Base-by-base conservation (phyloP, 1,140 invertebrate species). In the Diorhabda elongata region DNA sequence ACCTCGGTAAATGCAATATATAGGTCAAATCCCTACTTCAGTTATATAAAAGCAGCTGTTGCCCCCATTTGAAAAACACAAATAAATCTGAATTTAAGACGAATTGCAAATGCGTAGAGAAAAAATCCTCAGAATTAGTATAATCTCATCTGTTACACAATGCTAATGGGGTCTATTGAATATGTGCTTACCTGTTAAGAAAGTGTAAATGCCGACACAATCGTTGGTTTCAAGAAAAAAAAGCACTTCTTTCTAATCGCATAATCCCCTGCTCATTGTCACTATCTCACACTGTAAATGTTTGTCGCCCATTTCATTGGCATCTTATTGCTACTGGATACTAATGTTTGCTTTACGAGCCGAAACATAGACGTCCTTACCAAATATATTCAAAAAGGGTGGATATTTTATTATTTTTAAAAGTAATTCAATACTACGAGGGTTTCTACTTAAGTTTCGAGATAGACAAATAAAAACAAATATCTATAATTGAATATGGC, bases 171-270 rank as follows among this genome's bases (percentile, higher is more conserved):
- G n/a, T 4, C n/a, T 4, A 44, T 44, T 44, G 61, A 62, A 62
- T 62, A 7, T 42, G 61, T 44, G 11, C 43, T 62, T 62, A 62
- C 7, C 61, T 44, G 61, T 62, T 62, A 5, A 44, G 61, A 11
- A 62, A 62, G 61, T 62, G 61, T 62, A 62, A 62, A 62, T 62
- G 61, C 61, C 61, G 61, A 62, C 61, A 62, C 61, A 62, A 62
- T n/a, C 61, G 61, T 62, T 44, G 61, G 61, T 44, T 62, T 43
- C 43, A 47, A 62, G 61, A 62, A 9, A 52, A 52, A n/a, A 62
- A 62, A 44, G 61, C 61, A 62, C 61, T 62, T 62, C 61, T 62
- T 11, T 6, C 43, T 44, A 62, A 62, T 62, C 61, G 61, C 61
- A 11, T 62, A 62, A 62, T 62, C 61, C 61, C 42, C 61, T 62